Percentiles rank a stretch among this genome's conserved stretches.
These are phyloP conservation scores for Onychomys torridus DNA, from an alignment of 2,797 vertebrate species.

Conservation along the genomic window DNA sequence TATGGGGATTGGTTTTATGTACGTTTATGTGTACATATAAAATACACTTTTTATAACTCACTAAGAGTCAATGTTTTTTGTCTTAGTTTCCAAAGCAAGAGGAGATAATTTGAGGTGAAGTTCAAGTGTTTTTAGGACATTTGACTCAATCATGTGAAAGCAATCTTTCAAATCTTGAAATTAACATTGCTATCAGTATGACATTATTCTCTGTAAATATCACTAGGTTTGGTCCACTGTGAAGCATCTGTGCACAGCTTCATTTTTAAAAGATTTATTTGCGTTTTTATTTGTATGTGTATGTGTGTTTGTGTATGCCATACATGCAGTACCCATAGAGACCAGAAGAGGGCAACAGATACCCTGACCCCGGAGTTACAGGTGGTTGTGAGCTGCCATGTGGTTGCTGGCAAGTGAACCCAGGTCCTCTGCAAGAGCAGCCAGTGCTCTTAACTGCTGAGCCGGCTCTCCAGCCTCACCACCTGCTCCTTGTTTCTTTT, in stretches of 20 bases:
- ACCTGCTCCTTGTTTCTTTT: not conserved
- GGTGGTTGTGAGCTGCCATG: not conserved
- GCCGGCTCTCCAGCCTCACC: not conserved
- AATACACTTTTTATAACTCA: conserved; percentile 50
- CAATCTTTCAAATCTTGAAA: conserved; percentile 14
- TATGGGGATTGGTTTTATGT: not conserved
- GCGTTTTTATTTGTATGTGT: not conserved
- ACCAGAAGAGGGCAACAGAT: not conserved
- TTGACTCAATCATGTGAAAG: not conserved
- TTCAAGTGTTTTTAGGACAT: conserved; percentile 21
- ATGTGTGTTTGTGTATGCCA: not conserved
- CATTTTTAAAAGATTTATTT: not conserved
- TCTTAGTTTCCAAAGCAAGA: conserved; percentile 7
- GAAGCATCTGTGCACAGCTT: not conserved
- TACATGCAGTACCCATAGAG: not conserved
- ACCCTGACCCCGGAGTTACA: not conserved
- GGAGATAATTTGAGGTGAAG: not conserved
- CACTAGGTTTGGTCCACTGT: not conserved
- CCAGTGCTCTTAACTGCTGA: not conserved
- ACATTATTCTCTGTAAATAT: conserved; percentile 1
- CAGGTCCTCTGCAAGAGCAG: not conserved
- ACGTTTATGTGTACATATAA: not conserved
- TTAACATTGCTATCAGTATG: not conserved
- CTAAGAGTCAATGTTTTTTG: not conserved
- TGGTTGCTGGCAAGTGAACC: not conserved